Conservation (phyloP, 2,113 vertebrate genomes). For the Pangasianodon gigas region DNA sequence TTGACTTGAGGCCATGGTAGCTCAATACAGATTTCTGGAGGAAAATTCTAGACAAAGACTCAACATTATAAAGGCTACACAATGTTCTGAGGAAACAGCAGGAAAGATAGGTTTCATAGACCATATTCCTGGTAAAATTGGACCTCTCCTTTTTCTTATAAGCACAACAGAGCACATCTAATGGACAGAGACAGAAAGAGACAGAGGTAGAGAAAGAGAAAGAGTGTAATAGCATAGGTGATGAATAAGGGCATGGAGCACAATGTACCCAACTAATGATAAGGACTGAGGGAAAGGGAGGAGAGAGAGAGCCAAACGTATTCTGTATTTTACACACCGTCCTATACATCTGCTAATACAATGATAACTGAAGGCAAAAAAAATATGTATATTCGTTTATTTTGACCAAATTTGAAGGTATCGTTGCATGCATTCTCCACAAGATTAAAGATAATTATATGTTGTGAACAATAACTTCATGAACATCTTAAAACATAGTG, state of each 20-base stretch:
- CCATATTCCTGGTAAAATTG: not conserved
- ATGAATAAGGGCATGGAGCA: conserved; percentile 7
- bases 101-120: not conserved
- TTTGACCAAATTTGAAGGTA: not conserved
- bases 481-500: not conserved
- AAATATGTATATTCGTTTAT: not conserved
- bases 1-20: not conserved
- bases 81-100: not conserved
- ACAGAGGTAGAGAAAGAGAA: not conserved
- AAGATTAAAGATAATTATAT: not conserved
- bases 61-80: not conserved
- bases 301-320: not conserved
- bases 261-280: not conserved
- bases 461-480: not conserved
- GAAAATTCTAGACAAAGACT: conserved; percentile 8
- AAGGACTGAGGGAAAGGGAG: not conserved
- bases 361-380: not conserved
- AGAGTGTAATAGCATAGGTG: not conserved
- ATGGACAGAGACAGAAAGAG: not conserved
- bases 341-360: not conserved
- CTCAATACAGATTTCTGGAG: not conserved
- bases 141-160: not conserved
- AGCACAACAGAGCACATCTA: not conserved
- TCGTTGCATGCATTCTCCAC: not conserved
- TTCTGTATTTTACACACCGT: not conserved